Base-by-base conservation (phyloP, 35 echinoderm and acorn worm species). In the Holothuria glaberrima region DNA sequence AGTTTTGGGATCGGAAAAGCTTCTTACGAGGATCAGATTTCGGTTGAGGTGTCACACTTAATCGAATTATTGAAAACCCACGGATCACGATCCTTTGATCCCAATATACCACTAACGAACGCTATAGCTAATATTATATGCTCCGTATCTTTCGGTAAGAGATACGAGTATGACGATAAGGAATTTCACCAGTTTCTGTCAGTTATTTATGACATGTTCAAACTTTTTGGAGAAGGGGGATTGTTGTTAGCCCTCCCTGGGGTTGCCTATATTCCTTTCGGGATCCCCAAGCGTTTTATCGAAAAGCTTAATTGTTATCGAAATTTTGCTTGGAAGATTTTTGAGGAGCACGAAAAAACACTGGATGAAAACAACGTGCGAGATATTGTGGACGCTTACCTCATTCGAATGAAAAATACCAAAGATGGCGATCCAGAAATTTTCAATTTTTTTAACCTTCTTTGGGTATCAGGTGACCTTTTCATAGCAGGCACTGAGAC, bases 1-100 rank as follows among this genome's bases (percentile, higher is more conserved):
- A 92, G 88, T 38, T 83, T 98, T 62, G 96, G 96, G 22, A 94
- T 98, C 24, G 96, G 96, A 3, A 98, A 94, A 77, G 85, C 69
- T 20, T 88, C 36, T 25, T 94, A 90, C 27, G 93, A 98, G 32
- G 86, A 98, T 30, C 85, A 74, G 26, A 94, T 97, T 20, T 75
- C 77, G 44, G 57, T 32, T 0, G 95, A 97, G 80, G 90, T 80
- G 13, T 21, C 16, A 25, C 65, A 85, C 22, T 64, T 96, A 9
- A 56, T 59, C 4, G 50, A 46, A 22, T 68, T 80, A 25, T 59
- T 97, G 17, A 50, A 90, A 34, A 82, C 35, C 34, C 57, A 61
- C 12, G 65, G 62, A 72, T 41, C 63, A 19, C 12, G 22, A 21
- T 50, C 89, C 33, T 94, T 94, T 66, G 82, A 97, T 59, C 75